Evolutionary conservation across 2,797 vertebrate species (phyloP).

Genomic region (Fundulus diaphanus): DNA sequence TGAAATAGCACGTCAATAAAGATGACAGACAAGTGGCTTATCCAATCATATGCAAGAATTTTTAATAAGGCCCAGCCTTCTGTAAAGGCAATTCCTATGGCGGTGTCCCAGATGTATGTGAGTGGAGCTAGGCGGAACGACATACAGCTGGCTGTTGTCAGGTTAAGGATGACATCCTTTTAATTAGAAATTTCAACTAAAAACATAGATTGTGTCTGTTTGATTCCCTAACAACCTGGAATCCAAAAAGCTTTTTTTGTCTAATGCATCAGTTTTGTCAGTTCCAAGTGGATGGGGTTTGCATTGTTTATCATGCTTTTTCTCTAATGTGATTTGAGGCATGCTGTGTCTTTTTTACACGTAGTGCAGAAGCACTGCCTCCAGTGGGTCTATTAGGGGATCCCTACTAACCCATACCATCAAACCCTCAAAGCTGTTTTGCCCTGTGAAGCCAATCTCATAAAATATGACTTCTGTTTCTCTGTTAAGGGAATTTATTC

Average conservation of each 20-base stretch:
- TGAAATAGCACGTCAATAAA: too few relatives aligned
- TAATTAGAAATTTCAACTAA: neutral
- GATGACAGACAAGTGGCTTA: too few relatives aligned
- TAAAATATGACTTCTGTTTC: conserved; percentile 53
- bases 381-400: neutral
- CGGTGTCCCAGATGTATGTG: too few relatives aligned
- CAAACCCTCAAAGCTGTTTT: conserved; percentile 26
- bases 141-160: too few relatives aligned
- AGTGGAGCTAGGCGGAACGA: too few relatives aligned
- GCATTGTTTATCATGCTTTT: neutral
- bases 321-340: neutral
- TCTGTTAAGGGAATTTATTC: conserved; percentile 64
- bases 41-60: too few relatives aligned
- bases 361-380: neutral
- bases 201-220: neutral
- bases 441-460: conserved; percentile 24
- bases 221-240: neutral
- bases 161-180: too few relatives aligned
- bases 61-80: too few relatives aligned
- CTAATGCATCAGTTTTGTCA: neutral
- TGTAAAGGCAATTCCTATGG: too few relatives aligned
- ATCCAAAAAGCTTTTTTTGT: neutral
- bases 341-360: neutral
- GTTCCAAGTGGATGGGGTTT: neutral
- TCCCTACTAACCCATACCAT: conserved; percentile 13